Conservation (phyloP, 2,113 vertebrate species). For the Cynoglossus semilaevis region DNA sequence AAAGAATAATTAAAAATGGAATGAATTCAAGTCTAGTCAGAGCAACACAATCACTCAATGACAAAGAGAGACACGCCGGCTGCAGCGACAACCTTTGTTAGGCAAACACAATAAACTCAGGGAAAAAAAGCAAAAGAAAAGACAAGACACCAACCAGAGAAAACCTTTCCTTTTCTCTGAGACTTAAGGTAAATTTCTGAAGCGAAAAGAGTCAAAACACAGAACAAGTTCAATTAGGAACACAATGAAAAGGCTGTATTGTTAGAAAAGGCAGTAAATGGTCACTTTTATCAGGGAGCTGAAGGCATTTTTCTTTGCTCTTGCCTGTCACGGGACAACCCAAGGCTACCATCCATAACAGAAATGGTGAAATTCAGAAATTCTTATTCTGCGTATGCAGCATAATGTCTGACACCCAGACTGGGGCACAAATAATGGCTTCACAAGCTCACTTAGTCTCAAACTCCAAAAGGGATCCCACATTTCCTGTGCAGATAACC, state of each 20-base stretch:
- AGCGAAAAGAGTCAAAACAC: constrained; percentile 1
- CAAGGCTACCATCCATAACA: background rate
- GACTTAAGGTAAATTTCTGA: constrained; percentile 10
- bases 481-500: constrained; percentile 5
- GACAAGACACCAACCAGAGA: constrained; percentile 14
- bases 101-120: constrained; percentile 25
- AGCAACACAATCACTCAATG: constrained; percentile 1
- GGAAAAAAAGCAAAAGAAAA: constrained; percentile 9
- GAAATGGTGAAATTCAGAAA: constrained; percentile 38
- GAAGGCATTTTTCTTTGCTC: background rate
- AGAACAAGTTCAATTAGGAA: constrained; percentile 16
- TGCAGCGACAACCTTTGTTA: constrained; percentile 21
- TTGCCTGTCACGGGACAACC: background rate
- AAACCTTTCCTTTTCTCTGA: background rate
- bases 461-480: background rate
- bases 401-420: constrained; percentile 17
- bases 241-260: background rate
- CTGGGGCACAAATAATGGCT: constrained; percentile 19
- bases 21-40: constrained; percentile 19
- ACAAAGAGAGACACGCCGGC: constrained; percentile 2
- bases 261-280: constrained; percentile 2
- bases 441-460: constrained; percentile 24
- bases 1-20: constrained; percentile 11
- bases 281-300: constrained; percentile 5
- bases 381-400: constrained; percentile 6